Evolutionary conservation across 2,113 vertebrate species (phyloP), one percentile per base, ranked within the genome.

Genomic region (Forbesichthys papilliferus): DNA sequence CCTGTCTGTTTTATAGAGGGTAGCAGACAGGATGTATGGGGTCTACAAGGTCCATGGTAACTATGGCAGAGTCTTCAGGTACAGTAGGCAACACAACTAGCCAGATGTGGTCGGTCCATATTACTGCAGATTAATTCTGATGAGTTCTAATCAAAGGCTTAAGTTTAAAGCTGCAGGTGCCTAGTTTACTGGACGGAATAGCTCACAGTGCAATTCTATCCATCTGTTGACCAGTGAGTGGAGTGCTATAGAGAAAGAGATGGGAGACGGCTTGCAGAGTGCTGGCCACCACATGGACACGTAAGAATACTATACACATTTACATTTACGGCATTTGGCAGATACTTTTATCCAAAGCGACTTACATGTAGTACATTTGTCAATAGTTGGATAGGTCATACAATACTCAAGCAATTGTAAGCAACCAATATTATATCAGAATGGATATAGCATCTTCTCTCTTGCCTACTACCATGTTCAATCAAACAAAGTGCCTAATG

Each of bases 241-340:
- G 96, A 97, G 95, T 58, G 96, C 95, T 20, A 96, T 97, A 86
- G 96, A 97, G 71, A 97, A 95, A 75, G 96, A 98, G 88, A 98
- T 98, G 96, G 96, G 96, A 67, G 96, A 98, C 54, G 96, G 96
- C 27, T 88, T 98, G n/a, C 96, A 98, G 92, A 98, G 96, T 84
- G 96, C 96, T 64, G 96, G 96, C 46, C 96, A 96, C 87, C 96
- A 98, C 87, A 97, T 98, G 96, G 96, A 98, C 73, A 95, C 96
- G 96, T 98, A 88, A 94, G 96, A 20, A 48, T 42, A 46, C 14
- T 36, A 68, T 42, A 20, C 27, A 27, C 27, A 2, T 27, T 27
- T 27, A 27, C 27, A 27, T 27, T 27, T 27, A 27, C 27, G 27
- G 27, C 27, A 27, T 27, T 27, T 27, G 27, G 27, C 27, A 27